A percentile compares a stretch with the other conserved stretches of the same genome.
These are phyloP conservation scores for Borostomias antarcticus DNA, from an alignment of 2,797 vertebrate genomes.

Conservation along the genomic window DNA sequence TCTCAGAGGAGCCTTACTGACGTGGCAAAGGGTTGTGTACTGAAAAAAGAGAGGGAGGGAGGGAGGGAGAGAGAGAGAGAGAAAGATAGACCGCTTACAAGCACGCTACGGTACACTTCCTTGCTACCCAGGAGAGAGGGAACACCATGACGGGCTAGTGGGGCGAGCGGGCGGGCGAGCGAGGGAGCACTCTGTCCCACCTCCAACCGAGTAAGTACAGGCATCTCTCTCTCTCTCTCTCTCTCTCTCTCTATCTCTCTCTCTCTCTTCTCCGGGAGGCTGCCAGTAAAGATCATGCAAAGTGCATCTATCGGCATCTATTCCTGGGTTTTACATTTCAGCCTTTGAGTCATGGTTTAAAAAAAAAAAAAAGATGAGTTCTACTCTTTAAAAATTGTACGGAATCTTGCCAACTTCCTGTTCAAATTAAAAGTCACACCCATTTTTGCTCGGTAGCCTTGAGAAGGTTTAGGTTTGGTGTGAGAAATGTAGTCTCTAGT, in stretches of 20 bases:
- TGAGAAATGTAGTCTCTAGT: too few species aligned
- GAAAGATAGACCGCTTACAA: slow-evolving; percentile 66
- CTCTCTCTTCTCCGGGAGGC: slow-evolving; percentile 3
- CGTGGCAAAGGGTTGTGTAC: slow-evolving; percentile 68
- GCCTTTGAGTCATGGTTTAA: too few species aligned
- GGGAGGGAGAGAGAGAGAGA: slow-evolving; percentile 31
- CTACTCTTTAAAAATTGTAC: slow-evolving; percentile 6
- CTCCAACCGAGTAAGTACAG: slow-evolving; percentile 79
- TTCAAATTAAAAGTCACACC: too few species aligned
- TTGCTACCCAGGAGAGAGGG: slow-evolving; percentile 73
- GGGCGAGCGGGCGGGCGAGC: slow-evolving; percentile 55
- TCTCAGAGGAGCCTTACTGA: slow-evolving; percentile 59
- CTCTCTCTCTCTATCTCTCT: slow-evolving; percentile 40
- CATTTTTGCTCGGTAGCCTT: too few species aligned
- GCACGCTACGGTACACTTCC: slow-evolving; percentile 77
- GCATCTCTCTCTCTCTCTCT: slow-evolving; percentile 48
- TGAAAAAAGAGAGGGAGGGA: slow-evolving; percentile 47
- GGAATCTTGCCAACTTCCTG: slow-evolving; percentile 14
- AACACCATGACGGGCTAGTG: slow-evolving; percentile 77
- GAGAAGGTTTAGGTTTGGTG: too few species aligned
- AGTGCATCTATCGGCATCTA: slow-evolving; percentile 16
- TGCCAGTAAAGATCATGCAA: slow-evolving; percentile 19
- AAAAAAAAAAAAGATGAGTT: background rate
- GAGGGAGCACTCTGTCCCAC: slow-evolving; percentile 71
- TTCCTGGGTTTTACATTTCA: background rate